A percentile compares a stretch with the other conserved stretches of the same genome.
These are phyloP conservation scores for Ondatra zibethicus DNA, from an alignment of 2,113 vertebrate genomes.

Conservation along the genomic window DNA sequence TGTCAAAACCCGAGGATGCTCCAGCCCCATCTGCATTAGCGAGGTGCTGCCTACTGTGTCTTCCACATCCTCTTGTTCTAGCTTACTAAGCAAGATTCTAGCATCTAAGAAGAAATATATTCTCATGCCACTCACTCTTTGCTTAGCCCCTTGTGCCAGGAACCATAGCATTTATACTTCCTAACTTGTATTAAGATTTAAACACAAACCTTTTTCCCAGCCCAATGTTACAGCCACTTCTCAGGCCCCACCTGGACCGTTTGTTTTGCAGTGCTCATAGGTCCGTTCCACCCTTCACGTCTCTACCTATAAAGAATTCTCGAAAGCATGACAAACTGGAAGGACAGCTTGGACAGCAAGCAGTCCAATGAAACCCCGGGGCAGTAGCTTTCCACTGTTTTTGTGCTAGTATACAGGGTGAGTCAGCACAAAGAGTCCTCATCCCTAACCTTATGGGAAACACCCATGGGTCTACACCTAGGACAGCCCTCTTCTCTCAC, in stretches of 20 bases:
- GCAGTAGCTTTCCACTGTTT: neutral
- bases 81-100: neutral
- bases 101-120: neutral
- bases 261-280: neutral
- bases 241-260: neutral
- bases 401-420: neutral
- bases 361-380: neutral
- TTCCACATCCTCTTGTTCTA: neutral
- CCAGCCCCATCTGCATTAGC: neutral
- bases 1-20: neutral
- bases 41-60: neutral
- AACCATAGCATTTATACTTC: neutral
- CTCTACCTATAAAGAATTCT: neutral
- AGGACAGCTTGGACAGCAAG: neutral
- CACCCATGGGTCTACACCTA: neutral
- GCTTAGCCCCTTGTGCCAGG: neutral
- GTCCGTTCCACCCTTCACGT: neutral
- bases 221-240: neutral
- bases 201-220: neutral
- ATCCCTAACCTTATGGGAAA: constrained; percentile 26
- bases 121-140: neutral
- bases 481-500: neutral
- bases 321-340: neutral
- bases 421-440: neutral
- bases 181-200: constrained; percentile 6